Evolutionary conservation across 2,797 vertebrate genomes (phyloP).

Genomic region (Nasua narica): DNA sequence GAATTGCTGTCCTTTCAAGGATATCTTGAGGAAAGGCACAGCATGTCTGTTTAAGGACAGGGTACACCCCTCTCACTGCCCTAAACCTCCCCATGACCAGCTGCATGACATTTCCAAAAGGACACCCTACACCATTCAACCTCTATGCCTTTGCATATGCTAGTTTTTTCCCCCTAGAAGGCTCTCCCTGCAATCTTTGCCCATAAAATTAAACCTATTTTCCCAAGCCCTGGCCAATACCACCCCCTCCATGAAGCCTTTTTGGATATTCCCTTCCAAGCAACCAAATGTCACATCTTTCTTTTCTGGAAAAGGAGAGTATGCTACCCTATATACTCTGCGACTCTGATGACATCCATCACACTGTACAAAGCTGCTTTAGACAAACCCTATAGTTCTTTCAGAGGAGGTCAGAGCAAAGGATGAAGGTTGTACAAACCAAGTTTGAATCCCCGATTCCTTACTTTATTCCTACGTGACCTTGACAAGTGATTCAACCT

Average conservation of each 20-base stretch:
- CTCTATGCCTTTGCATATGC: not conserved
- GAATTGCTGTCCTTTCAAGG: not conserved
- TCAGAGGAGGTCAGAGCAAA: not conserved
- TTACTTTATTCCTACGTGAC: not conserved
- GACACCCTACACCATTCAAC: not conserved
- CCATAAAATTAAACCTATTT: not conserved
- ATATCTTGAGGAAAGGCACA: not conserved
- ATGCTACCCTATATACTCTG: accelerated
- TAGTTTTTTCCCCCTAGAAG: not conserved
- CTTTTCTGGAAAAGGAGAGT: not conserved
- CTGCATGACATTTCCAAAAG: not conserved
- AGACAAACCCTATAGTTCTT: not conserved
- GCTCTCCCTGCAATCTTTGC: not conserved
- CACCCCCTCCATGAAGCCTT: not conserved
- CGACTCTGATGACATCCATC: accelerated
- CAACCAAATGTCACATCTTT: not conserved
- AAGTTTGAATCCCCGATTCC: not conserved
- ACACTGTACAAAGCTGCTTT: not conserved
- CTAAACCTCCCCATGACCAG: not conserved
- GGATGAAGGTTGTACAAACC: not conserved
- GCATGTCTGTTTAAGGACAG: not conserved
- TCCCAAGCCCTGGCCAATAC: not conserved
- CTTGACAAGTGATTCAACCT: not conserved
- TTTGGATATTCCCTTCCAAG: not conserved
- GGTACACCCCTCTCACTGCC: not conserved